Percentiles rank a stretch among this genome's conserved stretches.
phyloP scores from a whole-genome alignment of 2,888 invertebrate species.

The Glomeris marginata region DNA sequence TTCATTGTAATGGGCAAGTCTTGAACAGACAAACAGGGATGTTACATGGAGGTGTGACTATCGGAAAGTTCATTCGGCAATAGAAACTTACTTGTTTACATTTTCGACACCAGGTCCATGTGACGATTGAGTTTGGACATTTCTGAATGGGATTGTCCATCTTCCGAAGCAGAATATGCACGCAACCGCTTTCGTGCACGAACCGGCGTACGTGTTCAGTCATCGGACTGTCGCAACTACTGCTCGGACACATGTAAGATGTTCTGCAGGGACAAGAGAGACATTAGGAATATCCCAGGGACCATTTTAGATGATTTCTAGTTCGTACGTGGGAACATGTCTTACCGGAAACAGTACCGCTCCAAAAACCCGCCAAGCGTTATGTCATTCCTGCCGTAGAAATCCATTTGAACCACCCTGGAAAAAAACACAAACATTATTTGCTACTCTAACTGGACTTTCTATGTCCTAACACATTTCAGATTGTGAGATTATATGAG shows the following conservation, averaged over 20 bases:
- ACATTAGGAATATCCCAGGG: background rate
- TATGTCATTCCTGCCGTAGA: conserved; percentile 90
- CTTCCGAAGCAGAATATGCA: conserved; percentile 51
- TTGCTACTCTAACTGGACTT: background rate
- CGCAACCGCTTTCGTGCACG: conserved; percentile 76
- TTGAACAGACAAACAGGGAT: no score
- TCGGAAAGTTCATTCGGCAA: background rate
- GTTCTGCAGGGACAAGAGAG: conserved; percentile 25
- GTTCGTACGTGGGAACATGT: background rate
- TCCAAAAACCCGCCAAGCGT: conserved; percentile 86
- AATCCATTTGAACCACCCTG: conserved; percentile 81
- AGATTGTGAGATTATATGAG: no score
- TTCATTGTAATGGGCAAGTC: no score
- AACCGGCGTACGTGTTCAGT: conserved; percentile 74
- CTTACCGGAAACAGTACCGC: conserved; percentile 61
- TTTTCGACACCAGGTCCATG: conserved; percentile 70
- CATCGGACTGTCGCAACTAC: conserved; percentile 65
- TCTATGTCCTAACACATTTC: no score
- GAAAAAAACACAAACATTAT: background rate
- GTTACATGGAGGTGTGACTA: no score
- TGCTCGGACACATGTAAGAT: conserved; percentile 34
- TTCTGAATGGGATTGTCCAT: conserved; percentile 31
- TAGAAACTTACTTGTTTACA: conserved; percentile 31
- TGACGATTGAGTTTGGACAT: conserved; percentile 40
- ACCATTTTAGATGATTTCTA: no score